Evolutionary conservation across 2,113 vertebrate genomes (phyloP), one percentile per base, ranked within the genome.

Genomic region (Muntiacus muntjak): DNA sequence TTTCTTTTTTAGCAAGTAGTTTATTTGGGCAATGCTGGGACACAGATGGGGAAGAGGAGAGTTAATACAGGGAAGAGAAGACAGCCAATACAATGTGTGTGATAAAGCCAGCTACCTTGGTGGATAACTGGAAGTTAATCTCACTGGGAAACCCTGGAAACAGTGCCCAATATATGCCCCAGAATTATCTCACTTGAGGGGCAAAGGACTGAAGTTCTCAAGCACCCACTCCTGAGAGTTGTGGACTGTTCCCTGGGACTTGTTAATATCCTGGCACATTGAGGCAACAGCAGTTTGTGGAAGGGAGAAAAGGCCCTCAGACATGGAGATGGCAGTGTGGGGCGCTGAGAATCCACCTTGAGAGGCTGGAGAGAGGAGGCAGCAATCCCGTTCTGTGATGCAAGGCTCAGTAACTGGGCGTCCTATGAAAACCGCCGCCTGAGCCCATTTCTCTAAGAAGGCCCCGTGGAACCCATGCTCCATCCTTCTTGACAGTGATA

Each of bases 241-340:
- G 52, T n/a, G 12, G 6, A 5, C 21, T 52, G 0, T 87, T 52
- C 23, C 54, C 19, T 43, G 71, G 71, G 71, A n/a, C 40, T 3
- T 23, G n/a, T 54, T 78, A 57, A 47, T 60, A 88, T 54, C 25
- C 55, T 52, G 16, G 9, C 7, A 55, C 55, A 36, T 74, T 52
- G 76, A 83, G 30, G 21, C 36, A 90, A 50, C 9, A 6, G 54
- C 21, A 79, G 17, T 62, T 57, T 33, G 25, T 33, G 5, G 52
- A 19, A 76, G 36, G 23, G 23, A 26, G 6, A 87, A 55, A 81
- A 47, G 12, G 17, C 17, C 76, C 54, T 55, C 67, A 36, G 28
- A 5, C 10, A 23, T 21, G 9, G n/a, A 62, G 23, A 45, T 10
- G 7, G 16, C 43, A 6, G 0, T 1, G 5, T 12, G 12, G 40